A percentile compares a stretch with the other conserved stretches of the same genome.
These are phyloP conservation scores for Labia minor DNA, from an alignment of 2,888 invertebrate genomes.

Conservation along the genomic window DNA sequence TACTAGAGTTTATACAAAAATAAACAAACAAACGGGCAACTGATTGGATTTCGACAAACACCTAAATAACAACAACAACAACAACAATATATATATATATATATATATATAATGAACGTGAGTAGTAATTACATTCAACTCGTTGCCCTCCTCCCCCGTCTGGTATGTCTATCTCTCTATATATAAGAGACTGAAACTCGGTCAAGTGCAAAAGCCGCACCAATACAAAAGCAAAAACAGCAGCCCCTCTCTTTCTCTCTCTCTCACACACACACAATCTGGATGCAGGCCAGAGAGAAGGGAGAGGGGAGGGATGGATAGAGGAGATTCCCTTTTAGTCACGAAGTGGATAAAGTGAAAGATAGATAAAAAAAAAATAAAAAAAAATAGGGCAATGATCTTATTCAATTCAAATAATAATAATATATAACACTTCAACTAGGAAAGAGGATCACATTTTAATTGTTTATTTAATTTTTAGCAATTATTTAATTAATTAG, in stretches of 20 bases:
- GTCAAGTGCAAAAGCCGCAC: constrained; percentile 25
- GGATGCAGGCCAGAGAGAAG: background rate
- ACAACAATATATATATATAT: too few relatives aligned
- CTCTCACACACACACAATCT: constrained; percentile 17
- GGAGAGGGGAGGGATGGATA: constrained; percentile 18
- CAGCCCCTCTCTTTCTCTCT: constrained; percentile 20
- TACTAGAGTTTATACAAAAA: too few relatives aligned
- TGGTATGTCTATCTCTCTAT: background rate
- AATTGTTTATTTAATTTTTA: too few relatives aligned
- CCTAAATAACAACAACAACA: background rate
- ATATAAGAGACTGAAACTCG: constrained; percentile 25
- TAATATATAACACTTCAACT: too few relatives aligned
- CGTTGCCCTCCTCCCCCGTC: background rate
- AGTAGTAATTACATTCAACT: background rate
- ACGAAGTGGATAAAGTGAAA: too few relatives aligned
- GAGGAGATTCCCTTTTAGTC: constrained; percentile 18
- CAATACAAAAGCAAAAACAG: constrained; percentile 23
- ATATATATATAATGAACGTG: background rate
- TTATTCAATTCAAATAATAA: too few relatives aligned
- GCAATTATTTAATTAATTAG: too few relatives aligned
- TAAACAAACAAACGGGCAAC: too few relatives aligned
- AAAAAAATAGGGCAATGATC: too few relatives aligned
- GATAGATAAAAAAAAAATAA: too few relatives aligned
- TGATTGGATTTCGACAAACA: background rate
- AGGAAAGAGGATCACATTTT: too few relatives aligned